Conservation (phyloP, 2,797 vertebrate species). For the Sebastes paucispinis region DNA sequence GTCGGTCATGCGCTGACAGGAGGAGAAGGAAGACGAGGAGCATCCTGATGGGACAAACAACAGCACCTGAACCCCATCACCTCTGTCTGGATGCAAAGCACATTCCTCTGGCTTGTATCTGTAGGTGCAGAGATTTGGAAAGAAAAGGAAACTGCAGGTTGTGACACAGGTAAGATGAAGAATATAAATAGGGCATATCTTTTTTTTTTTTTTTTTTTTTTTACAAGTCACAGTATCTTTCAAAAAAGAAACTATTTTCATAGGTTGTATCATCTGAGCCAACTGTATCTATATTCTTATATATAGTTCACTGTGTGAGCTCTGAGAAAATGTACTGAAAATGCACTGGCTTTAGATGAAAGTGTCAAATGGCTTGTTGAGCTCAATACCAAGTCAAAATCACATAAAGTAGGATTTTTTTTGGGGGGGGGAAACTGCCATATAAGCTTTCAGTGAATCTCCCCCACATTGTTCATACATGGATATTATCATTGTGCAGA, state of each 20-base stretch:
- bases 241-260: neutral
- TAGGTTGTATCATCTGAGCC: neutral
- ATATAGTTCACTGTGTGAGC: neutral
- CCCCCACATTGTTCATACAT: conserved; percentile 17
- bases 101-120: neutral
- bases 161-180: neutral
- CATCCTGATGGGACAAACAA: neutral
- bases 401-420: neutral
- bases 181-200: neutral
- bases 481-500: conserved; percentile 48
- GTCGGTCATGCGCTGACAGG: neutral
- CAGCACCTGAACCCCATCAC: neutral
- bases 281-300: neutral
- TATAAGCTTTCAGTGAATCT: neutral
- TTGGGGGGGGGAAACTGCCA: neutral
- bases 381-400: neutral
- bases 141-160: neutral
- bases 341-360: neutral
- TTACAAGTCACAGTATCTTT: neutral
- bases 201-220: neutral
- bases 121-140: neutral
- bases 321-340: neutral
- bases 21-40: neutral
- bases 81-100: neutral
- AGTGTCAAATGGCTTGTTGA: neutral